Base-by-base conservation (phyloP, 1,140 invertebrate genomes). In the Trichoplusia ni region DNA sequence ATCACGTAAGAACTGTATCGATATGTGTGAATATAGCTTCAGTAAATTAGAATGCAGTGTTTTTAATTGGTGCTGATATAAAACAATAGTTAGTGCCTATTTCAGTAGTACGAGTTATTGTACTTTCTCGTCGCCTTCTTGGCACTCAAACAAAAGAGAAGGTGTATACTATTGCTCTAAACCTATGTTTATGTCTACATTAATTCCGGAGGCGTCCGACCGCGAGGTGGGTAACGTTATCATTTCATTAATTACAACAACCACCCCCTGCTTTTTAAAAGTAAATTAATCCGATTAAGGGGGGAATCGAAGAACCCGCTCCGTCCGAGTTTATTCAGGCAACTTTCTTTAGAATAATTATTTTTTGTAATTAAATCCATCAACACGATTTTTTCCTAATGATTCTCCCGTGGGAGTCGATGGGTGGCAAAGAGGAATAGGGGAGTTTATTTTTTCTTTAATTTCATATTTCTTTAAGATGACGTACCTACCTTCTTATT, bases 381-480 rank as follows among this genome's bases (percentile, higher is more conserved):
- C 87, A 90, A 90, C 87, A 90, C 87, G 87, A 90, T 90, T 90
- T 90, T 90, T 90, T 90, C 87, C 79, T 90, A 90, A 90, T 88
- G 85, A 88, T 90, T 86, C 84, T 83, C 87, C 84, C 82, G 58
- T 58, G 87, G 84, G 87, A 86, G 68, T 23, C 2, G 74, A 64
- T 66, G 29, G 77, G 67, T 67, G 81, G 75, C 53, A 47, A 69
- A 38, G 58, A 14, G 35, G 47, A 64, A 51, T 64, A 71, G 73
- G 61, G 75, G 62, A 23, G 49, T 75, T 69, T 71, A 63, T 75
- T 73, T 84, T 82, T 81, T 79, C 63, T 65, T 71, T 69, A 40
- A 66, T 69, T 71, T 69, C 62, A 56, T 44, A 23, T 58, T 58
- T 23, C 5, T 31, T 58, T 58, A 58, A 29, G 14, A 13, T 38